Base-by-base conservation (phyloP, 2,113 vertebrate genomes). In the Eptesicus fuscus region DNA sequence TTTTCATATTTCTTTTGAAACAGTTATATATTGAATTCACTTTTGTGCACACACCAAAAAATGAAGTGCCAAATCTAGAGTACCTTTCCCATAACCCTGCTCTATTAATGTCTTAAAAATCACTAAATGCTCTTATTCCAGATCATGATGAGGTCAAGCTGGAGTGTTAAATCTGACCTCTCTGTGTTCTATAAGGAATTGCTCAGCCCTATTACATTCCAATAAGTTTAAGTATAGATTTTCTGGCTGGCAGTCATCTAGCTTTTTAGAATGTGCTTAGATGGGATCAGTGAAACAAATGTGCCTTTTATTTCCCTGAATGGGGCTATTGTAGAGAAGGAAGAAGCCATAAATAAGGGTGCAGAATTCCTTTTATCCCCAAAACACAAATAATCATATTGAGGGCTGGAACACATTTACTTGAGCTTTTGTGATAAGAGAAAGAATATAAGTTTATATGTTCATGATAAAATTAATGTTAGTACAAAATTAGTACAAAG, bases 251-350 rank as follows among this genome's bases (percentile, higher is more conserved):
- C 88, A 97, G 76, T 94, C 95, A 88, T 96, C 88, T 95, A 35
- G 83, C 95, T 96, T 97, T 71, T 95, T 97, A 93, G 86, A 97
- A 83, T 93, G 88, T 96, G 77, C 86, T 97, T 96, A 77, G 74
- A 95, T 78, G 56, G 59, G 49, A 90, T 83, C 83, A 87, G 56
- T 85, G 59, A 87, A 91, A 84, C 96, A 97, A 98, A 98, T 96
- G 90, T 56, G 90, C 95, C 94, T 98, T 98, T 98, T 98, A 97
- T 98, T 97, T 97, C 96, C 94, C 90, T 98, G 97, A 99, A 98
- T 98, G 96, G 97, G 95, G 90, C 97, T 92, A 98, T 98, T 98
- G 97, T 98, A 96, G 69, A 87, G 67, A 92, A 95, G 98, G 97
- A 90, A 35, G 90, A 94, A 95, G 79, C 96, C 96, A 95, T 97